Evolutionary conservation across 2,888 invertebrate species (phyloP), one percentile per base, ranked within the genome.

Genomic region (Oxytorus armatus): DNA sequence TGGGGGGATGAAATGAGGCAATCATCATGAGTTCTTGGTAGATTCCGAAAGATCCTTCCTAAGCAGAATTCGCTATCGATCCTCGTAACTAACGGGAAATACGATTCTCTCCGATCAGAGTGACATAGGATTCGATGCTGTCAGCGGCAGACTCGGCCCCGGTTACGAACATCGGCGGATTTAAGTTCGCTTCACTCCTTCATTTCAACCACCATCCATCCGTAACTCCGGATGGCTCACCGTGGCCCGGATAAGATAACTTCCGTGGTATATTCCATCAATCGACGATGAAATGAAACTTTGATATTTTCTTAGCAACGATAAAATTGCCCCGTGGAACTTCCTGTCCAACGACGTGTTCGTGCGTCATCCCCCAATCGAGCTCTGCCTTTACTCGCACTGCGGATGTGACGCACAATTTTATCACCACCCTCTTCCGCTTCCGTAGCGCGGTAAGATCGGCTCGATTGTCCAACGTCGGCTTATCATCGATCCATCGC

Each of bases 241-340:
- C 33, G 5, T 10, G 33, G 18, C 47, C 25, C 16, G 4, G 33
- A 42, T 47, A 42, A 66, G 29, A 66, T 51, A 66, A 66, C 51
- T 66, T 51, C 66, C 66, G 66, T 21, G 18, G 36, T 66, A 66
- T 36, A 36, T 66, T 51, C 65, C 18, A 65, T 66, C 66, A 53
- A 66, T 66, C 51, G 51, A 51, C 51, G 65, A 39, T 53, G 51
- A 33, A 53, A 66, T 53, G 51, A 39, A 66, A 2, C 66, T 66
- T 39, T 39, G 49, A 66, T 66, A 66, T 51, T 29, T 55, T 69
- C 69, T 18, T 69, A n/a, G 42, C 25, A 42, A 11, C 55, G 69
- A 55, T 53, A 55, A 69, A 69, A 69, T 42, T 68, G 53, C 39
- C 53, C 53, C 53, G 49, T 47, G 42, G 39, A 68, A 53, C 51